Evolutionary conservation across 2,888 invertebrate species (phyloP).

Genomic region (Yponomeuta cagnagella): DNA sequence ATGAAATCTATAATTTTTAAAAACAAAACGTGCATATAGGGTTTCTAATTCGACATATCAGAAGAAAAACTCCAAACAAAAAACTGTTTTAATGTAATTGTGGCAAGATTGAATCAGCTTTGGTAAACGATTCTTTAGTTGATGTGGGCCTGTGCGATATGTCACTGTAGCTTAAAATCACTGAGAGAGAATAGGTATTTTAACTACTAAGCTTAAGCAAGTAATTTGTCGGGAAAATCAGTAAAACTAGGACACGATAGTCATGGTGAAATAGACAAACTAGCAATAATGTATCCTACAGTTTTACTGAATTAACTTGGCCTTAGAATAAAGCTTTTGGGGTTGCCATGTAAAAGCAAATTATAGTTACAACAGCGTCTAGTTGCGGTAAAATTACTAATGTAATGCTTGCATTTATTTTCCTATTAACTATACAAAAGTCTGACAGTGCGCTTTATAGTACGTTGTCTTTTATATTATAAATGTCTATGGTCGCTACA

Average conservation of each 20-base stretch:
- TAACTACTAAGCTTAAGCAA: background rate
- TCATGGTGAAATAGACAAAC: background rate
- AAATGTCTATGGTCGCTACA: background rate
- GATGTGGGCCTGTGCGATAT: background rate
- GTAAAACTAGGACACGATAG: background rate
- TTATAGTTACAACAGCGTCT: background rate
- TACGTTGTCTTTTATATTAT: background rate
- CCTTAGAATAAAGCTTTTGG: background rate
- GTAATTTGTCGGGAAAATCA: background rate
- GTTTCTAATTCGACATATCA: background rate
- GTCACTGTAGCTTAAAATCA: slow-evolving; percentile 45
- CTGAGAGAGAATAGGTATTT: slow-evolving; percentile 57
- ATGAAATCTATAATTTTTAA: background rate
- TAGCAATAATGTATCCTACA: background rate
- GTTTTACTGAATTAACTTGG: background rate
- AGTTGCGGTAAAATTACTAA: background rate
- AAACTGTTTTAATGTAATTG: slow-evolving; percentile 17
- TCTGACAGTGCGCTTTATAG: slow-evolving; percentile 35
- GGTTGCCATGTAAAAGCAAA: slow-evolving; percentile 2
- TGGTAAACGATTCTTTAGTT: slow-evolving; percentile 6
- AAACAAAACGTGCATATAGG: background rate
- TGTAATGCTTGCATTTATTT: slow-evolving; percentile 52
- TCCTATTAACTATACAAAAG: slow-evolving; percentile 35
- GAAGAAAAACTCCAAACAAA: slow-evolving; percentile 9
- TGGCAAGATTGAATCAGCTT: background rate